phyloP scores from a whole-genome alignment of 1,140 invertebrate species.

The Drosophila pseudoobscura region DNA sequence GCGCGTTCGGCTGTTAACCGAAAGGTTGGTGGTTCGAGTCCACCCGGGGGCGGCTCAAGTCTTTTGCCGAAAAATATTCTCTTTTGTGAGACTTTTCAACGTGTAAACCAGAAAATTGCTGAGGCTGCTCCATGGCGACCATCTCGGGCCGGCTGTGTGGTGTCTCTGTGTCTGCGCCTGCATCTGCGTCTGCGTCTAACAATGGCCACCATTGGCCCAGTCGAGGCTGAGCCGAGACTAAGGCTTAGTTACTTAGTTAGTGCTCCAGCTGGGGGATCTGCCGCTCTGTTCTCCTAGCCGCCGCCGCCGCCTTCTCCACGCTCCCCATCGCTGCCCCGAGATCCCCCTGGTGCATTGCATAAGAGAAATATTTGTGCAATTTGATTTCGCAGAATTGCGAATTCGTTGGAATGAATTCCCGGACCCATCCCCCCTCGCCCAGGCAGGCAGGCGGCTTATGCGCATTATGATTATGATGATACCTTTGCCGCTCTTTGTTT shows the following conservation, averaged over 20 bases:
- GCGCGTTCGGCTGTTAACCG: constrained; percentile 92
- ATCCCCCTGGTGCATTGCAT: constrained; percentile 63
- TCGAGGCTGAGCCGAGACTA: constrained; percentile 3
- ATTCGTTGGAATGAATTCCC: constrained; percentile 81
- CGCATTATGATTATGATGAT: constrained; percentile 82
- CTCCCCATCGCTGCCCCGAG: too few species aligned
- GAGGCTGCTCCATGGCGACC: constrained; percentile 11
- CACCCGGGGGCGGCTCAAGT: constrained; percentile 86
- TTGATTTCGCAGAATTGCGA: constrained; percentile 82
- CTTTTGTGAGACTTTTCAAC: not conserved
- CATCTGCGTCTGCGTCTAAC: constrained; percentile 61
- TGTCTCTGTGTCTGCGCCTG: constrained; percentile 68
- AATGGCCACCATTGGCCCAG: constrained; percentile 59
- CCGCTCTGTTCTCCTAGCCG: constrained; percentile 5
- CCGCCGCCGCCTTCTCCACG: not conserved
- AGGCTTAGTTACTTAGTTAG: constrained; percentile 71
- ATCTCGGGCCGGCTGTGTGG: constrained; percentile 34
- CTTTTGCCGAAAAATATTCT: not conserved
- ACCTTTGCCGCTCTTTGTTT: constrained; percentile 59
- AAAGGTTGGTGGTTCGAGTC: constrained; percentile 94
- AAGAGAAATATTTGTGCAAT: constrained; percentile 82
- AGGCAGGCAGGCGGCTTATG: constrained; percentile 57
- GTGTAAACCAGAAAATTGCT: constrained; percentile 47
- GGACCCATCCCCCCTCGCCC: not conserved
- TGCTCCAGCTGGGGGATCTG: constrained; percentile 66